Evolutionary conservation across 2,797 vertebrate species (phyloP), one percentile per base, ranked within the genome.

Genomic region (Sternotherus odoratus): DNA sequence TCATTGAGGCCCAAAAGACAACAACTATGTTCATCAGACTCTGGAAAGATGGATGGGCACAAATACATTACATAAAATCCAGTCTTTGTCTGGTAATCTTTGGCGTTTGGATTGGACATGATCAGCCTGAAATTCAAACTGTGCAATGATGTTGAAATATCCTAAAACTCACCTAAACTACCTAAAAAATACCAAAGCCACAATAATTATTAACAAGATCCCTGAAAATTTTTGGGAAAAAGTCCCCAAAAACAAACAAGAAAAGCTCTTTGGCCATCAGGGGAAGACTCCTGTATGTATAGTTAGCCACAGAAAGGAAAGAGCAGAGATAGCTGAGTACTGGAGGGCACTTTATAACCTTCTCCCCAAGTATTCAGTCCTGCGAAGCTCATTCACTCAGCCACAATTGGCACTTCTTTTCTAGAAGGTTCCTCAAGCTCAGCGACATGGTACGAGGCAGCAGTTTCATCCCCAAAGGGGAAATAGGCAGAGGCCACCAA

Each of bases 1-100:
- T n/a, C 60, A 33, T 63, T n/a, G 1, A 49, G 12, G 28, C 50
- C 21, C 1, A n/a, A 48, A 12, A 0, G 0, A 79, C 24, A 28
- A 16, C 19, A 11, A 28, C 2, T 78, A 74, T 51, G 51, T 85
- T 49, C 53, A 36, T 12, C 39, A 46, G 23, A 15, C 10, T 77
- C 1, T 43, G 57, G 57, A 33, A 80, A 63, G 16, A 30, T 54
- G n/a, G 12, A 1, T 28, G 21, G 90, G 17, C 1, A 81, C 2
- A 15, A 12, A 8, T 1, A 75, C 30, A 75, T 12, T 19, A 87
- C 43, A 90, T 24, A 87, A 24, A 8, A 19, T 17, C 0, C 2
- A 39, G 1, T 60, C 78, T 28, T 78, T 77, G 49, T 5, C 2
- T 88, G 91, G 72, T 8, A 91, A 39, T 79, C 51, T 1, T 13